Base-by-base conservation (phyloP, 1,140 invertebrate species). In the Drosophila trapezifrons region DNA sequence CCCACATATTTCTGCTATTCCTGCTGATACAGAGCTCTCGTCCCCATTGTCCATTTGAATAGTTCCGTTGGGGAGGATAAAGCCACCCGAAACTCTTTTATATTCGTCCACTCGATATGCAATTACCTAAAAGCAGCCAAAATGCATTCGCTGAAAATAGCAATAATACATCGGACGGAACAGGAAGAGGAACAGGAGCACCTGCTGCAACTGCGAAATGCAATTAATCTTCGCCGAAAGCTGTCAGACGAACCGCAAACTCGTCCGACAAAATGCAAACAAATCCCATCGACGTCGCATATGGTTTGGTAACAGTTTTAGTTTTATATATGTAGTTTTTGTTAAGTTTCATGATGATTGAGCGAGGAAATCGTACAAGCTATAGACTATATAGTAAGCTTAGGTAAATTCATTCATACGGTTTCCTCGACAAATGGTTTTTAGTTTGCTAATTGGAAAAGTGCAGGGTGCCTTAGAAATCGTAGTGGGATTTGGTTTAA, bases 201-300 rank as follows among this genome's bases (percentile, higher is more conserved):
- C 40, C 80, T 65, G 47, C 63, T 40, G 43, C 65, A 57, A 17
- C 67, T 35, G 38, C 51, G n/a, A 71, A 82, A 62, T 37, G 76
- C 80, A 85, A 85, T 85, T 86, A 85, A 85, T 85, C 67, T 71
- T 67, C 66, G 7, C 62, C 45, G 57, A 52, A 69, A 62, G 38
- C 64, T 56, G 74, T 77, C 73, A 55, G 38, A 51, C 35, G 49
- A 43, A 76, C 73, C 73, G 62, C 73, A 56, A 76, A 67, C 54
- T 70, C 69, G 22, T 12, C 29, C 65, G 25, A 54, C 51, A 37
- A 37, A 54, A 51, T 20, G 27, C 65, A 67, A 67, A 69, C 65
- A 69, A 54, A 69, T 57, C 40, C 49, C 64, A 71, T 40, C 35
- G n/a, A 70, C 51, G n/a, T 47, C 42, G 18, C 46, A 72, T 35